These are phyloP conservation scores for Latrodectus elegans DNA, from an alignment of 2,888 invertebrate species.

Conservation along the genomic window DNA sequence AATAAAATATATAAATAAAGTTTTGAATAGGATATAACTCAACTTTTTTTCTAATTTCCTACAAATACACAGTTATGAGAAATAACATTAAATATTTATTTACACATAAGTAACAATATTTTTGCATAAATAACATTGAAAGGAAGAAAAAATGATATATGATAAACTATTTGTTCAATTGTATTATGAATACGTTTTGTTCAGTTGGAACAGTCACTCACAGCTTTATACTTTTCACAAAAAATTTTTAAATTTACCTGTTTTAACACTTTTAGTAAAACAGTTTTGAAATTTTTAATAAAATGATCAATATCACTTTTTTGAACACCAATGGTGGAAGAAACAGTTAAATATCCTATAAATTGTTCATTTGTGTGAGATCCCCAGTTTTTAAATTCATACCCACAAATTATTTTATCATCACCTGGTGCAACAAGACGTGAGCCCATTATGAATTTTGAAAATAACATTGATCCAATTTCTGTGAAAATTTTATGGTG, in stretches of 20 bases:
- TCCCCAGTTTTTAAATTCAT: conserved; percentile 80
- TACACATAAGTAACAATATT: too few relatives aligned
- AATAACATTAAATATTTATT: too few relatives aligned
- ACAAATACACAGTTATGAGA: too few relatives aligned
- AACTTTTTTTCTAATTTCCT: too few relatives aligned
- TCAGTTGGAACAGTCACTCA: not conserved
- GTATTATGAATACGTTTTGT: too few relatives aligned
- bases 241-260: conserved; percentile 36
- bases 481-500: conserved; percentile 76
- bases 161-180: too few relatives aligned
- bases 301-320: conserved; percentile 82
- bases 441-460: conserved; percentile 83
- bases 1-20: too few relatives aligned
- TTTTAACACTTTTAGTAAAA: conserved; percentile 75
- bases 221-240: conserved; percentile 27
- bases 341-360: conserved; percentile 83
- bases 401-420: conserved; percentile 70
- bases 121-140: too few relatives aligned
- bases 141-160: too few relatives aligned
- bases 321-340: conserved; percentile 83
- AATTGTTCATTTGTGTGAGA: conserved; percentile 80
- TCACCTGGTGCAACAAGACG: conserved; percentile 76
- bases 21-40: too few relatives aligned
- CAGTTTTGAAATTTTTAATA: conserved; percentile 81
- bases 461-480: conserved; percentile 84